phyloP scores from a whole-genome alignment of 2,888 invertebrate species.

The Orthosia gracilis region DNA sequence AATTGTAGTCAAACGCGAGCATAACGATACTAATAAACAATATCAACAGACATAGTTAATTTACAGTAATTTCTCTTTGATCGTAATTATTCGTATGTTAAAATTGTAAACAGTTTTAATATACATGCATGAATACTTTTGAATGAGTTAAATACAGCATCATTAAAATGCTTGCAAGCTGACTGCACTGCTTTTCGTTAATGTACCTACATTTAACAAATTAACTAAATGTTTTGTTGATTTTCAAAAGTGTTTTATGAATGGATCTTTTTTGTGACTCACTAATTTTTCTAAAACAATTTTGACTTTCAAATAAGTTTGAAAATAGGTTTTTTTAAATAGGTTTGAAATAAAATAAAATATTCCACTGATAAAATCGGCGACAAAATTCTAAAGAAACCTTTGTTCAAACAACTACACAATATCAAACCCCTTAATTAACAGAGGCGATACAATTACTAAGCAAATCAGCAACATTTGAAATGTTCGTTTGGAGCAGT shows the following conservation, averaged over 20 bases:
- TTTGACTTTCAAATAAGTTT: too few relatives aligned
- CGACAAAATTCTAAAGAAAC: neutral
- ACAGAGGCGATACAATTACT: slow-evolving; percentile 34
- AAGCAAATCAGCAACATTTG: slow-evolving; percentile 31
- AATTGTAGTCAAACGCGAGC: too few relatives aligned
- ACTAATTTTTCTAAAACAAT: neutral
- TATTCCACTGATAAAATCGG: neutral
- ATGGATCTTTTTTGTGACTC: neutral
- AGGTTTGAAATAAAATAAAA: neutral
- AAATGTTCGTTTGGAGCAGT: slow-evolving; percentile 1
- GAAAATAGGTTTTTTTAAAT: neutral
- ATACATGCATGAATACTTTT: neutral
- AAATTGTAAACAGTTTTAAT: neutral
- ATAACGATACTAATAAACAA: too few relatives aligned
- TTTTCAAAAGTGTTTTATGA: neutral
- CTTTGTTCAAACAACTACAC: neutral
- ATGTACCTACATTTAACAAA: neutral
- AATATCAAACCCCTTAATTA: slow-evolving; percentile 32
- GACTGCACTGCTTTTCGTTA: neutral
- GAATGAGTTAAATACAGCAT: neutral
- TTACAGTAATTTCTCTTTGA: neutral
- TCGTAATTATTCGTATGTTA: neutral
- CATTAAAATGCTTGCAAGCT: slow-evolving; percentile 5
- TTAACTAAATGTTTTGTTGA: neutral
- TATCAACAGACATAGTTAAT: neutral